phyloP scores from a whole-genome alignment of 2,888 invertebrate species.

The Tipula vernalis region DNA sequence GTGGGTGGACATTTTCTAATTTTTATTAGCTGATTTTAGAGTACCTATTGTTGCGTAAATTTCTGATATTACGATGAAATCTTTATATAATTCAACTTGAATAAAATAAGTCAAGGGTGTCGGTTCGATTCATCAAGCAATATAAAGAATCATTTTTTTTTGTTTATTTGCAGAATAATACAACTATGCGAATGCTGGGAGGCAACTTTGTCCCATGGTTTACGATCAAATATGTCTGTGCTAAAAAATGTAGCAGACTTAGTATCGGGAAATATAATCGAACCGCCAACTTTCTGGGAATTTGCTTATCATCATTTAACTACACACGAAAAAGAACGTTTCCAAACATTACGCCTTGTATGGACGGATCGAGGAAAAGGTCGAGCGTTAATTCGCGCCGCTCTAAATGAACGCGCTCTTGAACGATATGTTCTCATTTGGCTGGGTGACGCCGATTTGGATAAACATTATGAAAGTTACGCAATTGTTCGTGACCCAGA shows the following conservation, averaged over 20 bases:
- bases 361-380: slow-evolving; percentile 46
- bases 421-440: slow-evolving; percentile 69
- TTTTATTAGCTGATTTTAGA: not conserved
- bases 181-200: slow-evolving; percentile 64
- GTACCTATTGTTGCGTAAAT: too few relatives aligned
- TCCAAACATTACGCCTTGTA: slow-evolving; percentile 50
- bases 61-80: too few relatives aligned
- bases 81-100: too few relatives aligned
- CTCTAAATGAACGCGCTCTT: slow-evolving; percentile 82
- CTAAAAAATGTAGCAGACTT: slow-evolving; percentile 61
- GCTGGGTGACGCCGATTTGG: slow-evolving; percentile 48
- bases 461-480: slow-evolving; percentile 72
- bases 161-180: slow-evolving; percentile 34
- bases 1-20: slow-evolving; percentile 25
- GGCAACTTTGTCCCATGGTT: slow-evolving; percentile 63
- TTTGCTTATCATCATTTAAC: slow-evolving; percentile 68
- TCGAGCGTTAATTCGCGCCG: slow-evolving; percentile 77
- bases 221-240: slow-evolving; percentile 43
- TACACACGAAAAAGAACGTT: slow-evolving; percentile 78
- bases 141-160: not conserved
- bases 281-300: slow-evolving; percentile 54
- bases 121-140: too few relatives aligned
- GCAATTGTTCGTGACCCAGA: slow-evolving; percentile 74
- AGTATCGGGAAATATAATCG: slow-evolving; percentile 40
- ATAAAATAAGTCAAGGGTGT: too few relatives aligned